Percentiles rank a stretch among this genome's conserved stretches.
Conservation (phyloP, 2,797 vertebrate genomes). For the Trichosurus vulpecula region DNA sequence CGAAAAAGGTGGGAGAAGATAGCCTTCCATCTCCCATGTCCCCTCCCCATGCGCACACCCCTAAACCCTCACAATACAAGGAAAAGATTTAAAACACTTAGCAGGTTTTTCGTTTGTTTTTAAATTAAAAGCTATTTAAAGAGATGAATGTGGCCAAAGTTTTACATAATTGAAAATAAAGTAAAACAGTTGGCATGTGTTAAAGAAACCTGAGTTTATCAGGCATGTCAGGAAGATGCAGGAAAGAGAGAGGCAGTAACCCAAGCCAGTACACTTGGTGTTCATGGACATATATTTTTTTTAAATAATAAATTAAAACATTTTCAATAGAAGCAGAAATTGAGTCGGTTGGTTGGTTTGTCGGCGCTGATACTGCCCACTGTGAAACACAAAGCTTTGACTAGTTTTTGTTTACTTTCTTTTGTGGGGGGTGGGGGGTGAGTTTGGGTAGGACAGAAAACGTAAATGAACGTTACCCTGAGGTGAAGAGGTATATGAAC, state of each 20-base stretch:
- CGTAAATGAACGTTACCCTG: conserved; percentile 84
- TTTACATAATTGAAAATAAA: conserved; percentile 90
- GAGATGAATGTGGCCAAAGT: conserved; percentile 96
- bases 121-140: conserved; percentile 87
- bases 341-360: conserved; percentile 78
- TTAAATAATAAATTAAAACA: conserved; percentile 83
- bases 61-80: background rate
- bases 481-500: conserved; percentile 94
- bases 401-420: conserved; percentile 83
- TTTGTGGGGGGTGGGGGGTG: conserved; percentile 85
- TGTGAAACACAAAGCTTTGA: conserved; percentile 96
- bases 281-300: conserved; percentile 90
- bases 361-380: conserved; percentile 91
- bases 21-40: conserved; percentile 30
- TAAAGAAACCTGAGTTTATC: conserved; percentile 76
- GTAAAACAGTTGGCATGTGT: conserved; percentile 83
- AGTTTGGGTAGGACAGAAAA: conserved; percentile 90
- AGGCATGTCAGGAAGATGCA: conserved; percentile 80
- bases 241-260: conserved; percentile 84
- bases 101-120: conserved; percentile 86
- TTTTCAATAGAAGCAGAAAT: conserved; percentile 84
- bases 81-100: conserved; percentile 85
- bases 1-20: conserved; percentile 69
- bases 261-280: conserved; percentile 89
- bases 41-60: background rate